Evolutionary conservation across 2,888 invertebrate species (phyloP), one percentile per base, ranked within the genome.

Genomic region (Tridacna gigas): DNA sequence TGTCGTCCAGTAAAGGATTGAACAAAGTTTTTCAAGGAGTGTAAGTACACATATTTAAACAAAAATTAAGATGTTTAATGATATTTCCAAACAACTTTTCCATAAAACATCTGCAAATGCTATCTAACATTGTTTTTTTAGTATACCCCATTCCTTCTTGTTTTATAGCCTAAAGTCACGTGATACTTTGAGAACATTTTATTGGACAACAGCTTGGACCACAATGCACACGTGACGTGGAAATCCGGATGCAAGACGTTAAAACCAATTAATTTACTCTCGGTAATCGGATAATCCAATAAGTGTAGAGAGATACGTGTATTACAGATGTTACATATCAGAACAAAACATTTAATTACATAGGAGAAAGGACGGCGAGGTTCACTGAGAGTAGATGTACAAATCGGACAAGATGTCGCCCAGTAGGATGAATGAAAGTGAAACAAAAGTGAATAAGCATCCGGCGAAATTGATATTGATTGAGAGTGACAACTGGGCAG

Each of bases 381-480:
- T 18, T 45, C 28, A 15, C 18, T 69, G 37, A 37, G n/a, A 37
- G 7, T 7, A n/a, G 5, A 28, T 69, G 69, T 28, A 47, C 47
- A 69, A 69, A 69, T 69, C 37, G 15, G 69, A 45, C 69, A 69
- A 69, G 69, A 69, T 69, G 69, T 69, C 37, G 45, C 69, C 69
- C 12, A 20, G n/a, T 47, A n/a, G 45, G 28, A 45, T 47, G 47
- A 69, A 69, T 69, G 45, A 22, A 69, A 69, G 65, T 47, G 45
- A 69, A 25, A 69, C 69, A 69, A 69, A 69, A 69, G 69, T 69
- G 69, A 69, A 69, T 45, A 22, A 18, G 28, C 69, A n/a, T 47
- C 47, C 20, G 20, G 45, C 45, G 69, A 69, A 45, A 69, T 69
- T 69, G 69, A 47, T 69, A 69, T 69, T 47, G 69, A 69, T 69